phyloP scores from a whole-genome alignment of 2,797 vertebrate genomes.

The Lacerta agilis region DNA sequence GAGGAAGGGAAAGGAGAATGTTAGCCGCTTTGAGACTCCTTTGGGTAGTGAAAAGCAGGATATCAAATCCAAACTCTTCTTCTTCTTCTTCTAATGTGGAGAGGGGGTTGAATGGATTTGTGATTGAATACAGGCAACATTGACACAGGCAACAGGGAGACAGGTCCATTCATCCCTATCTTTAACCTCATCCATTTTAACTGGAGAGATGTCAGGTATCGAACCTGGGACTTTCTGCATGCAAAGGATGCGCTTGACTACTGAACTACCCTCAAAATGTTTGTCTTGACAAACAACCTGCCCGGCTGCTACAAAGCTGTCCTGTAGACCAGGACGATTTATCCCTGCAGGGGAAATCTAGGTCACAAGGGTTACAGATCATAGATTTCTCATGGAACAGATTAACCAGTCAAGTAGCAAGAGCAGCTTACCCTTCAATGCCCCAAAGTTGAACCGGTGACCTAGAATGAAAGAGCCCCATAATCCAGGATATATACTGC shows the following conservation, averaged over 20 bases:
- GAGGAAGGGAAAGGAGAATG: too few relatives aligned
- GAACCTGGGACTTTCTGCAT: neutral
- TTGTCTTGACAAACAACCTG: neutral
- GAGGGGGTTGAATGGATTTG: neutral
- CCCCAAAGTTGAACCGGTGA: constrained; percentile 24
- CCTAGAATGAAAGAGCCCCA: neutral
- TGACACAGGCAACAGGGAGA: neutral
- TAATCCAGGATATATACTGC: neutral
- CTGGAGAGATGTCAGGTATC: neutral
- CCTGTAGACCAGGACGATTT: neutral
- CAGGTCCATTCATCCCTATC: neutral
- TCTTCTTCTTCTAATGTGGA: too few relatives aligned
- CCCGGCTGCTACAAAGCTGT: neutral
- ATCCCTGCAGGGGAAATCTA: neutral
- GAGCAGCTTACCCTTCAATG: constrained; percentile 8
- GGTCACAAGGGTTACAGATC: neutral
- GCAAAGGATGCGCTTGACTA: neutral
- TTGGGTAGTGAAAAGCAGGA: too few relatives aligned
- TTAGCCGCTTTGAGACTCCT: too few relatives aligned
- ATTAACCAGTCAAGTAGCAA: constrained; percentile 7
- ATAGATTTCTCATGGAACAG: neutral
- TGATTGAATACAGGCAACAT: neutral
- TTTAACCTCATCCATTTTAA: neutral
- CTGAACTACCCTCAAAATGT: neutral
- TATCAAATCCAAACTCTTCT: too few relatives aligned